A percentile compares a stretch with the other conserved stretches of the same genome.
These are phyloP conservation scores for Pyrrhosoma nymphula DNA, from an alignment of 2,888 invertebrate genomes.

Conservation along the genomic window DNA sequence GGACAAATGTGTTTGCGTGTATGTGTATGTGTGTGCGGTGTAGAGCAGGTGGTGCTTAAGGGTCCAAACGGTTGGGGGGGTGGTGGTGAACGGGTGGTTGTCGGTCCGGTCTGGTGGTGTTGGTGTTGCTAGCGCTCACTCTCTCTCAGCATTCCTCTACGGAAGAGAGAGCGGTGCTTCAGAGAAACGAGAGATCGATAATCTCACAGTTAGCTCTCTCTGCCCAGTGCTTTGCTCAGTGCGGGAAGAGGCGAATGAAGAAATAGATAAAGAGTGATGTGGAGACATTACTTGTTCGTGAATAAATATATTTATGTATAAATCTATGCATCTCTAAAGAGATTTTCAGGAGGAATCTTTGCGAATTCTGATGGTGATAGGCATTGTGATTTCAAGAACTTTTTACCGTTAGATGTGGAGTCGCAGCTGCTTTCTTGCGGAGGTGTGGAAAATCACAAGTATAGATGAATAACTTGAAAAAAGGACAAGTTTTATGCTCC, in stretches of 20 bases:
- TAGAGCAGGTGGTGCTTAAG: conserved; percentile 65
- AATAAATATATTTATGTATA: no score
- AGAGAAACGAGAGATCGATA: conserved; percentile 38
- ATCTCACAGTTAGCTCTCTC: conserved; percentile 32
- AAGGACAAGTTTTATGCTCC: no score
- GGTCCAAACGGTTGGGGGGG: not conserved
- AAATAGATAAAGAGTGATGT: not conserved
- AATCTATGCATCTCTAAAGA: no score
- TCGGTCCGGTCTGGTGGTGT: not conserved
- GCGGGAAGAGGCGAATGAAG: not conserved
- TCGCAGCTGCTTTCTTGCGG: no score
- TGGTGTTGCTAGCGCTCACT: conserved; percentile 25
- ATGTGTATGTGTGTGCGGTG: conserved; percentile 38
- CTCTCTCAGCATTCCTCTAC: not conserved
- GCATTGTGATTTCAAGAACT: no score
- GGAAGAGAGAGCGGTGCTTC: conserved; percentile 17
- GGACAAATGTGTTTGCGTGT: not conserved
- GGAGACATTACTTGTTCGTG: no score
- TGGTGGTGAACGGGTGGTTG: not conserved
- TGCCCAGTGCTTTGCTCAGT: conserved; percentile 37
- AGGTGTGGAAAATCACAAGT: no score
- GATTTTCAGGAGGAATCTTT: no score
- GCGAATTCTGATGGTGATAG: no score
- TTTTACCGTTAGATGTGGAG: no score
- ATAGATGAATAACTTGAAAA: no score